These are phyloP conservation scores for Diaphora mendica DNA, from an alignment of 2,888 invertebrate species.

Conservation along the genomic window DNA sequence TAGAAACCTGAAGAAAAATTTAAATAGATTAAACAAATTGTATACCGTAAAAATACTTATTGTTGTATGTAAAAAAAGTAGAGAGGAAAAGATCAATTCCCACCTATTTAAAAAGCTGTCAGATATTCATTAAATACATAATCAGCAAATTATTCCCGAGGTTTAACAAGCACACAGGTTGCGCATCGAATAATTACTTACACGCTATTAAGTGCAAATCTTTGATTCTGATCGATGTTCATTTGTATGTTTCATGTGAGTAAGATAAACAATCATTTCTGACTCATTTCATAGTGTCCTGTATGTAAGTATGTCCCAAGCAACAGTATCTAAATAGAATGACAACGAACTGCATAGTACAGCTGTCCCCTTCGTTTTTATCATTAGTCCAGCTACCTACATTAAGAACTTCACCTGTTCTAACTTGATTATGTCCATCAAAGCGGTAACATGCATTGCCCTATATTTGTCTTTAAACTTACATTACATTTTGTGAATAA, in stretches of 20 bases:
- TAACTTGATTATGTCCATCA: neutral
- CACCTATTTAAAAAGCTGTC: too few relatives aligned
- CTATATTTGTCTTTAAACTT: neutral
- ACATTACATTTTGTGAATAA: neutral
- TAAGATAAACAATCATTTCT: neutral
- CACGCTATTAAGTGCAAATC: neutral
- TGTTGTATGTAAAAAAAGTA: neutral
- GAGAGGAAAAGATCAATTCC: neutral
- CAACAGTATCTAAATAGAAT: neutral
- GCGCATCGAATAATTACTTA: neutral
- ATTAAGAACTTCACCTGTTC: neutral
- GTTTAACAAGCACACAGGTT: neutral
- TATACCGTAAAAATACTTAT: neutral
- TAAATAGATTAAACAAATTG: neutral
- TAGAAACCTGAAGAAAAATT: too few relatives aligned
- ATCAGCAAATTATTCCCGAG: too few relatives aligned
- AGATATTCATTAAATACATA: too few relatives aligned
- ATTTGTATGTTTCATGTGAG: neutral
- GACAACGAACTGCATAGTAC: neutral
- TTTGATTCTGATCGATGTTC: neutral
- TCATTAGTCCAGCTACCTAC: neutral
- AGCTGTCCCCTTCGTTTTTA: neutral
- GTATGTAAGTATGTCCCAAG: neutral
- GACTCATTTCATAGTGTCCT: too few relatives aligned
- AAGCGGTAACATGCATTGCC: neutral